Evolutionary conservation across 2,797 vertebrate species (phyloP), one percentile per base, ranked within the genome.

Genomic region (Alexandromys oeconomus): DNA sequence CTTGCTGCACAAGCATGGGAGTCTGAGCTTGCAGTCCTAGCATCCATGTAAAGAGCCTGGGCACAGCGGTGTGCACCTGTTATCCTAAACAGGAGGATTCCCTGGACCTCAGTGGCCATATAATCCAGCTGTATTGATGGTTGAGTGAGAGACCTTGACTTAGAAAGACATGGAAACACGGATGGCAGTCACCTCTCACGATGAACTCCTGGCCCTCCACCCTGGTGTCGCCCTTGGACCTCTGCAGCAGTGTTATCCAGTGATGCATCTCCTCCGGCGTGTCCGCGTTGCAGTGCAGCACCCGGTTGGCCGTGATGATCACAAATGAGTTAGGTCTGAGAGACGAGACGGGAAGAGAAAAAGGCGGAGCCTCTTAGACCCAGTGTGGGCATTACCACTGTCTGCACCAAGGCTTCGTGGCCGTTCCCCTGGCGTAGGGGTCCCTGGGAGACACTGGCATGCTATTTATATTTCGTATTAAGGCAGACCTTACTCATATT

Each of bases 221-320:
- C 5, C 99, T 98, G 0, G 99, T 99, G 98, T 99, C 99, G 6
- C 99, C 99, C 95, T 99, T 99, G 76, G 99, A 99, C 81, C 99
- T 98, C 98, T 99, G 99, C 92, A 99, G 99, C 97, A 99, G 98
- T 0, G 99, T 99, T 97, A 99, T 99, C 99, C 99, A 99, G 98
- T 99, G 99, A 96, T 99, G 99, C 99, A 99, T 99, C 98, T 99
- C 99, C 97, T 99, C 99, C 0, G 99, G 99, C 0, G 99, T 99
- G 98, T 99, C 99, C 0, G 99, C 99, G 88, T 99, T 99, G 98
- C 99, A 99, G 98, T 99, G 99, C 84, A 99, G 98, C 92, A 99
- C 99, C 5, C 99, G 99, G 98, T 99, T 99, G 40, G 99, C 99
- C 0, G 99, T 99, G 98, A 99, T 99, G 97, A 99, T 99, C 97